Conservation (phyloP, 2,113 vertebrate genomes). For the Aldabrachelys gigantea region DNA sequence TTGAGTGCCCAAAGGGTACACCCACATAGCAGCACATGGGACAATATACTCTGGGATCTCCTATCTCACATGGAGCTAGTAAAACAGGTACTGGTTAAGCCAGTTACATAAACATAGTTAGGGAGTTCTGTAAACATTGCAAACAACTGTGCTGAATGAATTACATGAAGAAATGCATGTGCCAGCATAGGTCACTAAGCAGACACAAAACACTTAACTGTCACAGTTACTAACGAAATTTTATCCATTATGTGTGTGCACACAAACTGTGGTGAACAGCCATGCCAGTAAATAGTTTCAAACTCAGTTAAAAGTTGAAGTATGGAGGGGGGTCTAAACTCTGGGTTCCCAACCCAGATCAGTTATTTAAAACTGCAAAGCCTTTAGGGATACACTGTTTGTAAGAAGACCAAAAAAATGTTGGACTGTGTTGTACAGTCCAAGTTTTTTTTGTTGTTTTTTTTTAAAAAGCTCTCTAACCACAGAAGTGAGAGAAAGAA, state of each 20-base stretch:
- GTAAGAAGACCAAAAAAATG: background rate
- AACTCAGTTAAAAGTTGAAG: background rate
- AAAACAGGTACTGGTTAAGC: background rate
- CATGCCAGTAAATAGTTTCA: background rate
- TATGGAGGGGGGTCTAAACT: background rate
- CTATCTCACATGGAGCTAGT: background rate
- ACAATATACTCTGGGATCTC: background rate
- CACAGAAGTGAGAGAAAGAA: background rate
- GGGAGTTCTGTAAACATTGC: background rate
- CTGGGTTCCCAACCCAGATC: background rate
- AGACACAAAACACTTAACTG: background rate
- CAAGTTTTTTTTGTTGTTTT: background rate
- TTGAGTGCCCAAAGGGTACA: background rate
- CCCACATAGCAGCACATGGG: background rate
- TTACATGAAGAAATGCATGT: background rate
- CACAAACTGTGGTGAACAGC: background rate
- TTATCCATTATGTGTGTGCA: background rate
- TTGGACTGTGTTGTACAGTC: background rate
- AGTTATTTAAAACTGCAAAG: background rate
- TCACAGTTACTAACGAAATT: background rate
- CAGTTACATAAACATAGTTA: background rate
- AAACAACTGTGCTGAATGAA: background rate
- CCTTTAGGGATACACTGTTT: fast-evolving
- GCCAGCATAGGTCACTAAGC: background rate
- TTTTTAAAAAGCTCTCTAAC: background rate